Evolutionary conservation across 2,113 vertebrate species (phyloP).

Genomic region (Catharus minimus): DNA sequence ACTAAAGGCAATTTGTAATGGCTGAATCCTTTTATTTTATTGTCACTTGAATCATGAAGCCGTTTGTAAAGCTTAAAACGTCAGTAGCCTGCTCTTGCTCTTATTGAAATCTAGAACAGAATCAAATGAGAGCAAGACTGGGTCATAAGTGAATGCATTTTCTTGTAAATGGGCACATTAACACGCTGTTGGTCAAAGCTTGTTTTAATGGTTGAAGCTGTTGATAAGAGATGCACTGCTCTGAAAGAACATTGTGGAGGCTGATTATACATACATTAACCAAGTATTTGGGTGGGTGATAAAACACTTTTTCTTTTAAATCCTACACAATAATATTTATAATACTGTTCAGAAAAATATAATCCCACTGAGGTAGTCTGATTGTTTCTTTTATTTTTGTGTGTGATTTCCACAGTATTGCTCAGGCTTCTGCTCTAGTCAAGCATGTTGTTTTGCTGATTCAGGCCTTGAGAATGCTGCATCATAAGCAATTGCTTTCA

Average conservation of each 20-base stretch:
- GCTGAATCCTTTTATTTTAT: conserved; percentile 78
- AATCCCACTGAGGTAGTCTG: neutral
- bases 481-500: conserved; percentile 75
- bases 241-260: conserved; percentile 18
- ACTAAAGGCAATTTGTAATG: conserved; percentile 77
- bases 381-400: conserved; percentile 42
- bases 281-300: conserved; percentile 3
- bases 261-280: conserved; percentile 3
- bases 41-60: conserved; percentile 73
- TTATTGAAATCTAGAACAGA: conserved; percentile 46
- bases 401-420: conserved; percentile 73
- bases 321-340: neutral
- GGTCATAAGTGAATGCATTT: conserved; percentile 73
- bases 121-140: conserved; percentile 70
- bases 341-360: neutral
- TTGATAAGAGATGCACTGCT: conserved; percentile 51
- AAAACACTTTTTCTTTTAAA: neutral
- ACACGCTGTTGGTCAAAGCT: conserved; percentile 72
- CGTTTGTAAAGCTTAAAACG: conserved; percentile 72
- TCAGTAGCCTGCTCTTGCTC: conserved; percentile 68
- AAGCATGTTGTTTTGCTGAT: conserved; percentile 79
- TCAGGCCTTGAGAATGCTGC: conserved; percentile 81
- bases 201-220: conserved; percentile 65
- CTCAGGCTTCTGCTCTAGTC: conserved; percentile 77
- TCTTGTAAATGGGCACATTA: conserved; percentile 75